phyloP scores from a whole-genome alignment of 2,113 vertebrate species.

The Corapipo altera region DNA sequence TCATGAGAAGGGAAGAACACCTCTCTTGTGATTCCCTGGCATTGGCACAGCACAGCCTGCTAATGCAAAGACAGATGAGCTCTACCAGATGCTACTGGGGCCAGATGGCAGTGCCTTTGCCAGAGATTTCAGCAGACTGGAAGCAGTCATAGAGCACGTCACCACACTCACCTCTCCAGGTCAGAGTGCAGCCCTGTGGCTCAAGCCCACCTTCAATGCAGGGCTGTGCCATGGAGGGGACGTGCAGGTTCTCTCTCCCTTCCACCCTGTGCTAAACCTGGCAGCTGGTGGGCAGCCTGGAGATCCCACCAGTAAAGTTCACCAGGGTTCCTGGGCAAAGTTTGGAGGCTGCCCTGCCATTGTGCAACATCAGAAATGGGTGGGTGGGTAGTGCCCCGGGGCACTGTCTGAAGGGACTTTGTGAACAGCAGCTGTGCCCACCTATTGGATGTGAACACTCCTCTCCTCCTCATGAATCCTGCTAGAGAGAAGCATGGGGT shows the following conservation, averaged over 20 bases:
- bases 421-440: background rate
- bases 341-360: background rate
- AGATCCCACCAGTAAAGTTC: background rate
- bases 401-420: background rate
- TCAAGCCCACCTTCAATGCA: background rate
- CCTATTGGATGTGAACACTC: background rate
- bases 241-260: accelerated
- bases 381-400: background rate
- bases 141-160: accelerated
- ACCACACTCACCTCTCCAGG: background rate
- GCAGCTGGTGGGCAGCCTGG: background rate
- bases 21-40: background rate
- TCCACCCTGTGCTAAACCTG: background rate
- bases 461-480: background rate
- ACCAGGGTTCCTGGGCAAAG: background rate
- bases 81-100: background rate
- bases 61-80: background rate
- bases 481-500: background rate
- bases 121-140: background rate
- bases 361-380: background rate
- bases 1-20: background rate
- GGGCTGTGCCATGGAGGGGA: background rate
- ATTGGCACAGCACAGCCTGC: background rate
- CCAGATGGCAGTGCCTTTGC: background rate
- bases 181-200: background rate